Evolutionary conservation across 2,888 invertebrate species (phyloP).

Genomic region (Aphrophora alni): DNA sequence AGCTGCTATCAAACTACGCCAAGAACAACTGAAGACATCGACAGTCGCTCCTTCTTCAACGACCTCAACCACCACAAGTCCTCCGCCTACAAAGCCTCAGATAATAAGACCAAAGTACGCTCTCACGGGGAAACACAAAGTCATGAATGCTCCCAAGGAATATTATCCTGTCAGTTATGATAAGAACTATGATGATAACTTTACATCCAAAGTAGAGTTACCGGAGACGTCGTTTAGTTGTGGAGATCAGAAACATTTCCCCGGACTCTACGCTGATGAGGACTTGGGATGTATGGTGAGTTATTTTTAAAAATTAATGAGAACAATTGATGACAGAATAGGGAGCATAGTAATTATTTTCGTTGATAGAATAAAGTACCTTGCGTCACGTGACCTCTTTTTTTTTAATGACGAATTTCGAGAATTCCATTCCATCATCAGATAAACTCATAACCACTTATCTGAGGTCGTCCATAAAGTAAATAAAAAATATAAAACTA

Average conservation of each 20-base stretch:
- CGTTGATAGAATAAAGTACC: not conserved
- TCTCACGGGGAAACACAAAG: constrained; percentile 62
- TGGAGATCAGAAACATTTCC: constrained; percentile 89
- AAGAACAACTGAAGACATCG: constrained; percentile 35
- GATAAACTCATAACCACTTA: too few species aligned
- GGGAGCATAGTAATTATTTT: not conserved
- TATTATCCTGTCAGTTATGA: constrained; percentile 89
- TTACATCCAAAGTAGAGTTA: constrained; percentile 76
- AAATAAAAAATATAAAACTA: too few species aligned
- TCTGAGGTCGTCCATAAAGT: too few species aligned
- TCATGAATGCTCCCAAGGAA: constrained; percentile 89
- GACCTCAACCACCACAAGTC: constrained; percentile 58
- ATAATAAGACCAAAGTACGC: constrained; percentile 53
- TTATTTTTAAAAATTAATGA: constrained; percentile 28
- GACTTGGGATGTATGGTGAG: constrained; percentile 89
- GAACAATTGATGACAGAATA: not conserved
- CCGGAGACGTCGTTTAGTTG: constrained; percentile 86
- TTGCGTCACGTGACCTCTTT: not conserved
- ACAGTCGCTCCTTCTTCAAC: constrained; percentile 60
- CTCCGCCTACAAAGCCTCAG: constrained; percentile 46
- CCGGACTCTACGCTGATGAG: constrained; percentile 87
- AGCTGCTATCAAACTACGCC: constrained; percentile 66
- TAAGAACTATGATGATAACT: constrained; percentile 86
- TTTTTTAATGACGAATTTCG: too few species aligned
- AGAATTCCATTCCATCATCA: too few species aligned